Conservation (phyloP, 2,113 vertebrate species). For the Arizona elegans region DNA sequence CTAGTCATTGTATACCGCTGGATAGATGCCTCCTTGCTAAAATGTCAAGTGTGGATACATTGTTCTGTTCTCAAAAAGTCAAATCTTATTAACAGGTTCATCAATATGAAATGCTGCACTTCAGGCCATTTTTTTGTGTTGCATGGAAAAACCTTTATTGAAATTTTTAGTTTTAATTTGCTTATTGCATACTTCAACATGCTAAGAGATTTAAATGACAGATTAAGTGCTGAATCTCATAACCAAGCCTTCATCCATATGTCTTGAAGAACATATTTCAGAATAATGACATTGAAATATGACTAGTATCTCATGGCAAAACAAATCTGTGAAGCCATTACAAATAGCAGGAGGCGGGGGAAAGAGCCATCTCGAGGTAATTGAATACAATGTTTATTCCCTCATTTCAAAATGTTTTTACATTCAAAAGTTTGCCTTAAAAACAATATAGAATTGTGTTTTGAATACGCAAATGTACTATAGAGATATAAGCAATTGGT, state of each 20-base stretch:
- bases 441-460: background rate
- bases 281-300: background rate
- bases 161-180: conserved; percentile 29
- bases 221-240: background rate
- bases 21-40: background rate
- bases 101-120: conserved; percentile 19
- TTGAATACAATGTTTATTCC: background rate
- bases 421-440: background rate
- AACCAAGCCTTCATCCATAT: background rate
- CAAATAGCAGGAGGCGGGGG: too few species aligned
- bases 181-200: background rate
- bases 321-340: background rate
- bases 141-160: background rate
- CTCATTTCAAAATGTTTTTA: background rate
- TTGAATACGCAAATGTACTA: background rate
- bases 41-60: background rate
- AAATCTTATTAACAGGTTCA: conserved; percentile 18
- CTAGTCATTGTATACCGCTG: background rate
- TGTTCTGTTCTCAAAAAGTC: conserved; percentile 20
- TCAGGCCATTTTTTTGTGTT: background rate
- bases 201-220: background rate
- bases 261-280: background rate
- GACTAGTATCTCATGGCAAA: background rate
- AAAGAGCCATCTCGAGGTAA: too few species aligned
- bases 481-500: background rate